Base-by-base conservation (phyloP, 2,113 vertebrate species). In the Poicephalus gulielmi region DNA sequence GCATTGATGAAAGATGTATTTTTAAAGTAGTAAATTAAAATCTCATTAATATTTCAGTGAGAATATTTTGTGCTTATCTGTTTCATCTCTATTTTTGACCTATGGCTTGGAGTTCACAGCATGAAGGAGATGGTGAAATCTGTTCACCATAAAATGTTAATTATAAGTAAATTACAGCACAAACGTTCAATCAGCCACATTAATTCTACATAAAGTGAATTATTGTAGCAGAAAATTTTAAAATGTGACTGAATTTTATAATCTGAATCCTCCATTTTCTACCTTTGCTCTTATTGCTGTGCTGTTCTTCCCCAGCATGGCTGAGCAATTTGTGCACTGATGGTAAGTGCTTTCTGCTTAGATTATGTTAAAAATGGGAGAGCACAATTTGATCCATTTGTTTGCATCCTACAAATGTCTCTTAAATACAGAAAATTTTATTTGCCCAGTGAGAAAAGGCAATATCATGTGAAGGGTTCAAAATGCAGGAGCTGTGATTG, bases 191-290 rank as follows among this genome's bases (percentile, higher is more conserved):
- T 98, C 98, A 98, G 97, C 96, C 98, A 98, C 97, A 98, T 98
- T 98, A 98, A 98, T 98, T 98, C 98, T 97, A 98, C 98, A 98
- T 98, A 98, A 98, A 98, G 98, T 98, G 97, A 98, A 98, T 98
- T 98, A 98, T 98, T 98, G 98, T 98, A 98, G 98, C 98, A 98
- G 98, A 98, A 98, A 98, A 98, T 98, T 98, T 98, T 98, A 97
- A 98, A 98, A 98, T 98, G 98, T 98, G 98, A 98, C 98, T 98
- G 97, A 98, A 98, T 98, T 98, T 97, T 98, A 96, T 98, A 98
- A 98, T 98, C 92, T 97, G 93, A 64, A 60, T 96, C 92, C 94
- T 97, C 87, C 90, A 90, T 97, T 95, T 96, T 95, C 81, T 95
- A 88, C 94, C 86, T 96, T 85, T 97, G 69, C 86, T 88, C 52